phyloP scores from a whole-genome alignment of 1,140 invertebrate genomes.

The Macrosteles quadrilineatus region DNA sequence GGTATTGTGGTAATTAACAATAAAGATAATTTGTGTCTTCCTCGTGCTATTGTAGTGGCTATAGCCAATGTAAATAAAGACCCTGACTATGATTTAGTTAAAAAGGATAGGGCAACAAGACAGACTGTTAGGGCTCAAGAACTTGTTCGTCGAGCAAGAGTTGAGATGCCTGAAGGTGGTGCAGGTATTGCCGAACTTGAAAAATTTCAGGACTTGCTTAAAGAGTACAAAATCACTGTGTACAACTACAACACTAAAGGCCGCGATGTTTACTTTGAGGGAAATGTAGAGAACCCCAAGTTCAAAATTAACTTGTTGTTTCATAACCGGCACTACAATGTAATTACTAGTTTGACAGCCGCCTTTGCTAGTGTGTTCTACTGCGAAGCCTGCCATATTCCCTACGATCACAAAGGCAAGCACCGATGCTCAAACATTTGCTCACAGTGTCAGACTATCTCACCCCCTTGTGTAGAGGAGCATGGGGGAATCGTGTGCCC shows the following conservation, averaged over 20 bases:
- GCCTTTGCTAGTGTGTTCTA: constrained; percentile 10
- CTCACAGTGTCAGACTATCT: background rate
- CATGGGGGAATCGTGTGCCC: background rate
- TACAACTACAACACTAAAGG: constrained; percentile 19
- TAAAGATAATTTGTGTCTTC: constrained; percentile 10
- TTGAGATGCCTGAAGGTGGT: background rate
- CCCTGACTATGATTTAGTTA: background rate
- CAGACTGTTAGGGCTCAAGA: background rate
- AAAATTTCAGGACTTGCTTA: constrained; percentile 7
- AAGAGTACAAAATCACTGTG: constrained; percentile 10
- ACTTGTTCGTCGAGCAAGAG: background rate
- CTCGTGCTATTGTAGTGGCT: constrained; percentile 9
- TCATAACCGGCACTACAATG: constrained; percentile 17
- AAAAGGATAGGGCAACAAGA: background rate
- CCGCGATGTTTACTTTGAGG: background rate
- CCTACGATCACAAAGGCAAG: too few species aligned
- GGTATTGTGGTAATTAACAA: constrained; percentile 25
- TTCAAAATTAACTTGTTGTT: constrained; percentile 15
- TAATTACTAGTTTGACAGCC: constrained; percentile 15
- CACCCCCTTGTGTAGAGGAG: background rate
- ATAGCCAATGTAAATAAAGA: constrained; percentile 16
- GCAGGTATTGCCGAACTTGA: constrained; percentile 15
- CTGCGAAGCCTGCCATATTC: constrained; percentile 12
- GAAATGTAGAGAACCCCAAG: background rate
- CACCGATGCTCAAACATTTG: background rate